A percentile compares a stretch with the other conserved stretches of the same genome.
Evolutionary conservation across 2,797 vertebrate species (phyloP).

Genomic region (Arrhamphus sclerolepis): DNA sequence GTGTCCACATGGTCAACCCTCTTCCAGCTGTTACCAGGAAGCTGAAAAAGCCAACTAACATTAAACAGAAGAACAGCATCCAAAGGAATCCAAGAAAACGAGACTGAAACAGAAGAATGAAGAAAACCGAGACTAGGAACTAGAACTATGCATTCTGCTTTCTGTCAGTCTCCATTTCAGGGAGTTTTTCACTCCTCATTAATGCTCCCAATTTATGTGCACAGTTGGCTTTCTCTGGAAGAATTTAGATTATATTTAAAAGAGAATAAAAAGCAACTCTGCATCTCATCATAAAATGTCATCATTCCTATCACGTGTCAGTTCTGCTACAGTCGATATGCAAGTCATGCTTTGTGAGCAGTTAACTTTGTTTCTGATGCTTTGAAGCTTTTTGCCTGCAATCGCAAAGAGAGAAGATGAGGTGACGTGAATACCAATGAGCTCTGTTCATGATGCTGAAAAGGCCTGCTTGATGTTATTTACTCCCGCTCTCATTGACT

Average conservation of each 20-base stretch:
- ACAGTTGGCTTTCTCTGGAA: background rate
- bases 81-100: too few relatives aligned
- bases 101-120: too few relatives aligned
- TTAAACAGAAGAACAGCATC: too few relatives aligned
- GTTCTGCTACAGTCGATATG: constrained; percentile 31
- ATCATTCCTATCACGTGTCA: background rate
- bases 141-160: too few relatives aligned
- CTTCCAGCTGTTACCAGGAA: too few relatives aligned
- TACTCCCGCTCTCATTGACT: constrained; percentile 55
- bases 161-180: too few relatives aligned
- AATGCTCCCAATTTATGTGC: background rate
- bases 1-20: too few relatives aligned
- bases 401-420: constrained; percentile 51
- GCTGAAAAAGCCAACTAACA: too few relatives aligned
- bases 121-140: too few relatives aligned
- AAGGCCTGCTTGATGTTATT: constrained; percentile 65
- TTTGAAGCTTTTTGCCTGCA: constrained; percentile 58
- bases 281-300: background rate
- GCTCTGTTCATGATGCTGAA: constrained; percentile 67
- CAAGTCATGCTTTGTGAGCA: constrained; percentile 59
- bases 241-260: background rate
- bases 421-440: constrained; percentile 78
- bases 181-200: background rate
- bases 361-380: constrained; percentile 59
- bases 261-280: background rate